Percentiles rank a stretch among this genome's conserved stretches.
These are phyloP conservation scores for Diorhabda carinulata DNA, from an alignment of 1,140 invertebrate genomes.

Conservation along the genomic window DNA sequence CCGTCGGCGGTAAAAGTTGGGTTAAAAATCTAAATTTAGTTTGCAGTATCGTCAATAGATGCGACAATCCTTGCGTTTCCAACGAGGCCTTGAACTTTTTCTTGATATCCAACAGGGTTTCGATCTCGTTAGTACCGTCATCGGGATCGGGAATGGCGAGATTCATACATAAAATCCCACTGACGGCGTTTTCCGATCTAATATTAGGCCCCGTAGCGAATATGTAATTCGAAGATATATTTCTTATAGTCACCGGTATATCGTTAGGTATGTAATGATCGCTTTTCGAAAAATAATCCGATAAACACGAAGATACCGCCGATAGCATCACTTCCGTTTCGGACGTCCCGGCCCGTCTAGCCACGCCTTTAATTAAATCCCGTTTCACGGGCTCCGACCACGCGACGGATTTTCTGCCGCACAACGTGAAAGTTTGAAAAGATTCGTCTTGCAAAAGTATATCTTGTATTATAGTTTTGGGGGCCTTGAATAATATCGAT, in stretches of 20 bases:
- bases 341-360: conserved; percentile 58
- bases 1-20: conserved; percentile 61
- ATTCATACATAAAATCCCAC: conserved; percentile 50
- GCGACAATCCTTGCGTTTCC: conserved; percentile 61
- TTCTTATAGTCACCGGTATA: conserved; percentile 49
- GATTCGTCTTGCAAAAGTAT: conserved; percentile 53
- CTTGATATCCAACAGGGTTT: conserved; percentile 52
- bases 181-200: conserved; percentile 36
- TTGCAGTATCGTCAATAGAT: conserved; percentile 64
- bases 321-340: conserved; percentile 66
- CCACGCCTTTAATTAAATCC: conserved; percentile 52
- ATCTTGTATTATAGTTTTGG: conserved; percentile 58
- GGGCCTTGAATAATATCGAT: conserved; percentile 54
- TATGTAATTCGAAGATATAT: conserved; percentile 46
- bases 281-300: conserved; percentile 59
- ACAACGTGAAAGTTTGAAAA: conserved; percentile 65
- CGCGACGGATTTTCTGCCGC: conserved; percentile 71
- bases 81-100: conserved; percentile 58
- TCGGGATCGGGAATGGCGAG: conserved; percentile 48
- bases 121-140: conserved; percentile 38
- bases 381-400: conserved; percentile 67
- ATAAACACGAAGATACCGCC: conserved; percentile 58
- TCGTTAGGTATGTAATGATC: conserved; percentile 48
- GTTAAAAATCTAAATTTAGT: conserved; percentile 64
- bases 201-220: conserved; percentile 39